Evolutionary conservation across 2,113 vertebrate genomes (phyloP), one percentile per base, ranked within the genome.

Genomic region (Emydocephalus ijimae): DNA sequence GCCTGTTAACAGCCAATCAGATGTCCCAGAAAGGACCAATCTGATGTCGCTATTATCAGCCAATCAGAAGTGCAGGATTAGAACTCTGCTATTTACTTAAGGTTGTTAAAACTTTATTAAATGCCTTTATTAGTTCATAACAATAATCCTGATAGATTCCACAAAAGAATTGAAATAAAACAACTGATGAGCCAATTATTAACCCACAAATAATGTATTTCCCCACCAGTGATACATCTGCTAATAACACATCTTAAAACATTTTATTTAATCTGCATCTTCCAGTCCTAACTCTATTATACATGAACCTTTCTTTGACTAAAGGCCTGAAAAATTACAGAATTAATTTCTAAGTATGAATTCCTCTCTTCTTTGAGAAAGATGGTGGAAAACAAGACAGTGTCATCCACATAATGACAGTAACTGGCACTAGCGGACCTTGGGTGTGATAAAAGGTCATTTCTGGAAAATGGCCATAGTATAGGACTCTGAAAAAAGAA

Each of bases 231-330:
- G 34, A 43, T 43, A 43, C 34, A 69, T 34, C 64, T 34, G 15
- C 29, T 43, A 81, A 59, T 55, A n/a, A 29, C 14, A 48, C 39
- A 81, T 89, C 26, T 39, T n/a, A 93, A 59, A 89, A 91, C 94
- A 93, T 93, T 1, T 94, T 92, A 34, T 87, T 55, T 93, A 93
- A 96, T 91, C 94, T 92, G 43, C 69, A 50, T 94, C 45, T 92
- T 39, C 52, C 87, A 43, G 52, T 90, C 55, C 91, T 39, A 89
- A 90, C 34, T 45, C 56, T 93, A 57, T 89, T 74, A 23, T n/a
- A 29, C 52, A 89, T 1, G 34, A 85, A 59, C 48, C 59, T 92
- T 2, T 8, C 54, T 85, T 90, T n/a, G 10, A 24, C 3, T 43
- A 87, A 1, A 87, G n/a, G 34, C 59, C 12, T 34, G 11, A 50